Conservation (phyloP, 2,888 invertebrate species). For the Drosophila paramelanica region DNA sequence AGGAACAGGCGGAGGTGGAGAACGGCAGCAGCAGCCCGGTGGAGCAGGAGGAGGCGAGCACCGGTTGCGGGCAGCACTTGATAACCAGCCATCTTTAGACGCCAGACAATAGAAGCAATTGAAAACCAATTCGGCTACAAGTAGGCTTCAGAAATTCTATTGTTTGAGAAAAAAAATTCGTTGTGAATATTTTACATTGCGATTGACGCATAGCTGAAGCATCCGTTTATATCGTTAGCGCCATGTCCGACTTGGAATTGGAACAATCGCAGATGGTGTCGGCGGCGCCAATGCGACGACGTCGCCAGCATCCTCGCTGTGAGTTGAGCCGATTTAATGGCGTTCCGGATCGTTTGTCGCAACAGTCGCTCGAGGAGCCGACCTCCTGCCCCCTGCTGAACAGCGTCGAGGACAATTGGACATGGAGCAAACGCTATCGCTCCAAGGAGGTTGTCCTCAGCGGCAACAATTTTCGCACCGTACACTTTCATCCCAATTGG, state of each 20-base stretch:
- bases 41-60: not conserved
- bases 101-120: not conserved
- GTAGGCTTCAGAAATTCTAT: slow-evolving; percentile 20
- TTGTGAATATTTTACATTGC: slow-evolving; percentile 25
- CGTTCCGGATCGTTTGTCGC: not conserved
- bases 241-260: slow-evolving; percentile 66
- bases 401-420: slow-evolving; percentile 89
- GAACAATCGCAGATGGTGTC: slow-evolving; percentile 22
- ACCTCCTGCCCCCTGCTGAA: slow-evolving; percentile 74
- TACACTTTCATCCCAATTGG: slow-evolving; percentile 91
- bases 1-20: slow-evolving; percentile 17
- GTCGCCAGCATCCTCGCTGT: slow-evolving; percentile 21
- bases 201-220: slow-evolving; percentile 10
- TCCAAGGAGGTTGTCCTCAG: slow-evolving; percentile 87
- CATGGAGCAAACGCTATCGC: slow-evolving; percentile 88
- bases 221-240: slow-evolving; percentile 18
- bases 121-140: slow-evolving; percentile 2
- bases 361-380: not conserved
- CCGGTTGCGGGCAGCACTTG: slow-evolving; percentile 6
- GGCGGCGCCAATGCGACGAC: slow-evolving; percentile 30
- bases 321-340: not conserved
- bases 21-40: not conserved
- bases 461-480: slow-evolving; percentile 86
- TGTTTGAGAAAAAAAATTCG: slow-evolving; percentile 31
- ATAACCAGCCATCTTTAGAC: slow-evolving; percentile 17